Evolutionary conservation across 2,113 vertebrate species (phyloP).

Genomic region (Microtus oregoni): DNA sequence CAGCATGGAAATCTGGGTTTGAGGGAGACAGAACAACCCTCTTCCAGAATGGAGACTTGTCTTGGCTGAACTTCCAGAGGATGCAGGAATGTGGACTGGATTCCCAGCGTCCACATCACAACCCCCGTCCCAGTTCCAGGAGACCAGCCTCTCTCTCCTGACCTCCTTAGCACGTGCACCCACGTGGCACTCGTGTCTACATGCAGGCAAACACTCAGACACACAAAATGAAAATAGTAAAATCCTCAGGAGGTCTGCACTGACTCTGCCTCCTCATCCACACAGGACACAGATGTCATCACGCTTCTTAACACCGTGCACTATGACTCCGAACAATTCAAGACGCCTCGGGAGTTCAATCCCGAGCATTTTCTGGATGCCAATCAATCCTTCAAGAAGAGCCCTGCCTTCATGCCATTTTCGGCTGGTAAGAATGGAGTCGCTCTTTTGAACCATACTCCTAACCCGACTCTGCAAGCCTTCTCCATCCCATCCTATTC

Average conservation of each 20-base stretch:
- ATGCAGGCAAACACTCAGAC: not conserved
- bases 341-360: conserved; percentile 70
- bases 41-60: not conserved
- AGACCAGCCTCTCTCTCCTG: not conserved
- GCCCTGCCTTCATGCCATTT: conserved; percentile 77
- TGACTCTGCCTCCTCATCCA: not conserved
- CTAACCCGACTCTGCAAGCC: not conserved
- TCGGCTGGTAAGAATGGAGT: conserved; percentile 61
- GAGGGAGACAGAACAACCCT: not conserved
- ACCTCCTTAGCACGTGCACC: not conserved
- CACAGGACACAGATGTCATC: conserved; percentile 68
- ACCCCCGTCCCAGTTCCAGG: not conserved
- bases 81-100: not conserved
- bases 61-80: not conserved
- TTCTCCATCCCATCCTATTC: not conserved
- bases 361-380: conserved; percentile 71
- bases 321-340: conserved; percentile 70
- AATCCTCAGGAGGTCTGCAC: not conserved
- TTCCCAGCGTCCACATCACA: no score
- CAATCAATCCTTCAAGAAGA: conserved; percentile 77
- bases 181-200: not conserved
- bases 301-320: conserved; percentile 80
- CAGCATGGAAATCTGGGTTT: not conserved
- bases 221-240: not conserved
- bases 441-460: not conserved